A percentile compares a stretch with the other conserved stretches of the same genome.
phyloP scores from a whole-genome alignment of 2,888 invertebrate genomes.

The Ceraclea dissimilis region DNA sequence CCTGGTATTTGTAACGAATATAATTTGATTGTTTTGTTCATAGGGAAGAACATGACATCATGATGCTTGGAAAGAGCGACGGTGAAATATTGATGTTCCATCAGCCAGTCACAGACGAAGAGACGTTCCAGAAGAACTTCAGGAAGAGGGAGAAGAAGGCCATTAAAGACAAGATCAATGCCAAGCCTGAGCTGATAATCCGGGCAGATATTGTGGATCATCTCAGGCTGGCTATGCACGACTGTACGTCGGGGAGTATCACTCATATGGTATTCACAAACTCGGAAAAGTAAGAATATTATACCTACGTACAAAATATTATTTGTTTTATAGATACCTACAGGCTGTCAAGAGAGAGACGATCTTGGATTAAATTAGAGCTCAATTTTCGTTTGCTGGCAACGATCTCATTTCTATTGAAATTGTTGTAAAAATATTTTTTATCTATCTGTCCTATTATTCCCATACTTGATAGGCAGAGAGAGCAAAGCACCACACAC shows the following conservation, averaged over 20 bases:
- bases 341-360: too few relatives aligned
- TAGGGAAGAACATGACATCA: slow-evolving; percentile 44
- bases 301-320: too few relatives aligned
- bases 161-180: slow-evolving; percentile 46
- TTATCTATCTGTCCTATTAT: too few relatives aligned
- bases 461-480: too few relatives aligned
- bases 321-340: too few relatives aligned
- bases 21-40: too few relatives aligned
- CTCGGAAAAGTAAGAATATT: slow-evolving; percentile 46
- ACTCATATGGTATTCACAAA: slow-evolving; percentile 55
- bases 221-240: slow-evolving; percentile 68
- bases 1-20: too few relatives aligned
- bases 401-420: too few relatives aligned
- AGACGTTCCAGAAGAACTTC: background rate
- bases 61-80: slow-evolving; percentile 54
- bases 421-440: background rate
- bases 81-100: slow-evolving; percentile 52
- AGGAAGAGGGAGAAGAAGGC: slow-evolving; percentile 27
- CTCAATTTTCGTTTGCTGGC: too few relatives aligned
- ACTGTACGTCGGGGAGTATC: slow-evolving; percentile 60
- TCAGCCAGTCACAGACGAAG: background rate
- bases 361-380: too few relatives aligned
- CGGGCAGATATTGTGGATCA: slow-evolving; percentile 49
- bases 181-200: slow-evolving; percentile 39
- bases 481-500: too few relatives aligned